Base-by-base conservation (phyloP, 2,888 invertebrate species). In the Hypsopygia costalis region DNA sequence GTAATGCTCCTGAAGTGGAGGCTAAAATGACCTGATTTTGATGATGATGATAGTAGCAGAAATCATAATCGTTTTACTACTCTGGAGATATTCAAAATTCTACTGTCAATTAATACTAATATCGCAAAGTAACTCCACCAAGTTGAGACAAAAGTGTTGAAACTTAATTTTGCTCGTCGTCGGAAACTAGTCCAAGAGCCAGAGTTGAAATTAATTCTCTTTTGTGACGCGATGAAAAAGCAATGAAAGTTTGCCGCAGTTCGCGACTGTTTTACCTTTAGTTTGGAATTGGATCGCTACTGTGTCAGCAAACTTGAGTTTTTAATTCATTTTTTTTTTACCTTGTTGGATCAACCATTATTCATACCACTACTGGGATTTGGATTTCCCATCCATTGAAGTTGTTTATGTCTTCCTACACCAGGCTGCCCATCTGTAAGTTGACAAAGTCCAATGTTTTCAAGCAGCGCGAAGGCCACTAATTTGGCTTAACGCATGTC, bases 171-270 rank as follows among this genome's bases (percentile, higher is more conserved):
- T 48, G 43, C 41, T 43, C 38, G 5, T 25, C n/a, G 5, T 25
- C 25, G 37, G 40, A 20, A 51, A 49, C 43, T 44, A 47, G 46
- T 34, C 38, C 40, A 40, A 16, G 41, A 38, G 44, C 30, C 36
- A 30, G 44, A 43, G 43, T 51, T 43, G 47, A 54, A 61, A 62
- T 64, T 61, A 63, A 64, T 55, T 59, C 47, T 40, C 61, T 49
- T 52, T 51, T 58, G 62, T 62, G 54, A 51, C 51, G 50, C 52
- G 51, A 52, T 52, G 56, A 52, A 59, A 59, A 59, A 56, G 55
- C 53, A 51, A 58, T 63, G 56, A 53, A 62, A 62, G 36, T 62
- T 60, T 12, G 11, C 30, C 31, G 42, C 22, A 29, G 38, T 40
- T 40, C 40, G 36, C 40, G 32, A 41, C 41, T 45, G 39, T 34